Evolutionary conservation across 64 coral and sea anemone genomes (phyloP), one percentile per base, ranked within the genome.

Genomic region (Acropora tenuis): DNA sequence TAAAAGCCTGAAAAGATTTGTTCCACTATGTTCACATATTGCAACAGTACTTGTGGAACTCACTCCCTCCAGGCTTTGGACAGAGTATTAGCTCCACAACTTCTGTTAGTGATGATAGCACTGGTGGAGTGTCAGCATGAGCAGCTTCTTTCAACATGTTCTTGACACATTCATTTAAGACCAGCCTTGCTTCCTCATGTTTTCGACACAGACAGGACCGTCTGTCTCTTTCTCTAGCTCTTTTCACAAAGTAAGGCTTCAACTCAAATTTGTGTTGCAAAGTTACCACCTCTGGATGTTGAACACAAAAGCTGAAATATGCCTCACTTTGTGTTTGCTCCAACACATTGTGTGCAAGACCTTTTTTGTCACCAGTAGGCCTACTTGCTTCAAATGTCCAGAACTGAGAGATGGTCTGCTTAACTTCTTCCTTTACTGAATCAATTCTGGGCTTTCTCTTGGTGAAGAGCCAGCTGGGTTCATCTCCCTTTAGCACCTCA

Each of bases 181-280:
- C 90, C 20, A 87, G 30, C 48, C 83, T 43, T 74, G 69, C 41
- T 80, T 87, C 83, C 47, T 92, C 76, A 6, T 92, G 83, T 30
- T 87, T 92, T 15, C 41, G 4, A 15, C 63, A 87, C 30, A 92
- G 8, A 46, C 91, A 92, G 1, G 91, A 92, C 45, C 83, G 10
- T 47, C 91, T 87, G 48, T 92, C 75, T 3, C 91, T 72, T 42
- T 80, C 76, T 17, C 60, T 87, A 11, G 83, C 91, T 20, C 40
- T 8, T 80, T 80, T 92, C 47, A 92, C 91, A 80, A 73, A 92
- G 17, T 87, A 92, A 2, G 82, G 82, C 45, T 92, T 92, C 2
- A 87, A 11, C 0, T 92, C 90, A 92, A 86, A 92, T 78, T 92
- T 92, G 1, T 2, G 41, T 10, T 79, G 82, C 1, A 74, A 92